Percentiles rank a stretch among this genome's conserved stretches.
Conservation (phyloP, 2,797 vertebrate species). For the Argya squamiceps region DNA sequence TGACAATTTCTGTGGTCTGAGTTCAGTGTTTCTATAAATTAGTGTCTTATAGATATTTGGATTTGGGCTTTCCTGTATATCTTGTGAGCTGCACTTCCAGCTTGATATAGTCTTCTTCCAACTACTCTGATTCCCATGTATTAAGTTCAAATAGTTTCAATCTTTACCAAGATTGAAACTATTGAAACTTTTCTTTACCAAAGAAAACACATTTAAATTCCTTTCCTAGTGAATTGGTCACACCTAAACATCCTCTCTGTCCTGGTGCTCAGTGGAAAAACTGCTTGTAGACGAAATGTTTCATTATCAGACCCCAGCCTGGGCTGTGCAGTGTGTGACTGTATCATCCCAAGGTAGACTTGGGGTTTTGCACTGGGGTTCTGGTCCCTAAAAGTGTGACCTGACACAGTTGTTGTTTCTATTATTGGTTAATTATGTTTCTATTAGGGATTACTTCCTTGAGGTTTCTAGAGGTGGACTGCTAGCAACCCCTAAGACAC, state of each 20-base stretch:
- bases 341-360: background rate
- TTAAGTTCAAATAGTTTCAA: background rate
- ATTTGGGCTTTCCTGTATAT: background rate
- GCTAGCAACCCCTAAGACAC: background rate
- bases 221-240: background rate
- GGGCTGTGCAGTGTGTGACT: background rate
- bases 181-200: background rate
- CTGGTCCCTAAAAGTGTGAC: background rate
- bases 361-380: background rate
- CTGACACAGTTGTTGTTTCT: accelerated
- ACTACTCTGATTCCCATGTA: background rate
- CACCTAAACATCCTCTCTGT: background rate
- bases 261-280: background rate
- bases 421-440: background rate
- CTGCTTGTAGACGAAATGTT: background rate
- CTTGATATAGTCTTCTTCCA: background rate
- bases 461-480: background rate
- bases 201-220: background rate
- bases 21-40: background rate
- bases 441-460: background rate
- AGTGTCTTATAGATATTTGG: background rate
- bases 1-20: background rate
- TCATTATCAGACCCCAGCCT: background rate
- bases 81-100: background rate
- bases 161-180: background rate